Conservation (phyloP, 2,797 vertebrate genomes). For the Stomatorhinus walkeri region DNA sequence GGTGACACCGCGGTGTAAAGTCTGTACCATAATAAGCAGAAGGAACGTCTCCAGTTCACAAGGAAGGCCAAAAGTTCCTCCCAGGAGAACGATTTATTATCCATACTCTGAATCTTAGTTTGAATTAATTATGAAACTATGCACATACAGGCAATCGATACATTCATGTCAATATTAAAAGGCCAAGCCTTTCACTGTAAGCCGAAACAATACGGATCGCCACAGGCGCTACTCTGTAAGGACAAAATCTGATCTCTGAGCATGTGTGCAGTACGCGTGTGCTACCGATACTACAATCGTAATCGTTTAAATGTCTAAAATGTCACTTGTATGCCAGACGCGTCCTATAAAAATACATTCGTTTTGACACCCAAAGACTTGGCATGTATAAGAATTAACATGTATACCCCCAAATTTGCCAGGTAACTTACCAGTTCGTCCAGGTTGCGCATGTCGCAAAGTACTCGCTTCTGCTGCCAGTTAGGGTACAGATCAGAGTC, state of each 20-base stretch:
- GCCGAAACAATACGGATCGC: background rate
- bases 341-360: background rate
- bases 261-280: background rate
- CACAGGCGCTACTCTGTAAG: background rate
- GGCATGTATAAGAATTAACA: background rate
- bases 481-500: conserved; percentile 42
- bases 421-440: conserved; percentile 84
- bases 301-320: background rate
- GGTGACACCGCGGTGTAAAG: background rate
- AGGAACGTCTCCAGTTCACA: background rate
- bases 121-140: conserved; percentile 2
- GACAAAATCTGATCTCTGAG: background rate
- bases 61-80: background rate
- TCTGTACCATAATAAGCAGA: background rate
- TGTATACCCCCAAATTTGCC: background rate
- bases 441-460: conserved; percentile 84
- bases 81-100: conserved; percentile 1
- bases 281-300: background rate
- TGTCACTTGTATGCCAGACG: background rate
- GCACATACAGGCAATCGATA: background rate
- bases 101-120: background rate
- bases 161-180: conserved; percentile 4
- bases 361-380: background rate
- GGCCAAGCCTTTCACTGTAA: background rate
- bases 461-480: conserved; percentile 68